Evolutionary conservation across 2,888 invertebrate species (phyloP).

Genomic region (Agriotes lineatus): DNA sequence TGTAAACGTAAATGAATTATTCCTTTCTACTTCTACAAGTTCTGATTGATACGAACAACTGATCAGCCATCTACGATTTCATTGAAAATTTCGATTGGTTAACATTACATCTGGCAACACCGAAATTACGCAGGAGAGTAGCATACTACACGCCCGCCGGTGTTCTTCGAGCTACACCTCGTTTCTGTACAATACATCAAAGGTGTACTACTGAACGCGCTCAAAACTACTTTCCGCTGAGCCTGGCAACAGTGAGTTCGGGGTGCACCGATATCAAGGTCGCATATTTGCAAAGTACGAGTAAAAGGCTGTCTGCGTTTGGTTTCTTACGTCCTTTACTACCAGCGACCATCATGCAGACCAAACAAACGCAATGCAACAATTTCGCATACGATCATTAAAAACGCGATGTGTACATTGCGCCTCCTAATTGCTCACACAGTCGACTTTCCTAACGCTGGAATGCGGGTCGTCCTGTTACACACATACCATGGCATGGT

Average conservation of each 20-base stretch:
- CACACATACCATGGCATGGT: too few species aligned
- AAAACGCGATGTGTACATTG: neutral
- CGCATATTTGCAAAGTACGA: constrained; percentile 61
- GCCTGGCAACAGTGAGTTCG: constrained; percentile 62
- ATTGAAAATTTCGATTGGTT: too few species aligned
- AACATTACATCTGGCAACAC: neutral
- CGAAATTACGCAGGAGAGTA: too few species aligned
- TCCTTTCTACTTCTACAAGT: too few species aligned
- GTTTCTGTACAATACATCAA: constrained; percentile 25
- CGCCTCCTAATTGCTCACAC: neutral
- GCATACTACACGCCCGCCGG: neutral
- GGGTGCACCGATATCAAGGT: constrained; percentile 56
- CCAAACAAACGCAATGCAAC: neutral
- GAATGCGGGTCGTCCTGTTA: neutral
- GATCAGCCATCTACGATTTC: too few species aligned
- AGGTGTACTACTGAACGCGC: constrained; percentile 32
- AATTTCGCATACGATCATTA: neutral
- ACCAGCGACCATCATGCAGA: neutral
- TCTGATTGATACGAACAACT: too few species aligned
- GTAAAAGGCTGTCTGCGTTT: constrained; percentile 32
- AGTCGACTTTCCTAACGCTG: neutral
- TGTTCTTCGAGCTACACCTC: constrained; percentile 22
- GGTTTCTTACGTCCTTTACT: constrained; percentile 5
- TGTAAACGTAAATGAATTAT: too few species aligned
- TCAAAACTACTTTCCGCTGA: constrained; percentile 62